Percentiles rank a stretch among this genome's conserved stretches.
Conservation (phyloP, 37 sponge, comb jelly and placozoan genomes). For the Spongilla lacustris region DNA sequence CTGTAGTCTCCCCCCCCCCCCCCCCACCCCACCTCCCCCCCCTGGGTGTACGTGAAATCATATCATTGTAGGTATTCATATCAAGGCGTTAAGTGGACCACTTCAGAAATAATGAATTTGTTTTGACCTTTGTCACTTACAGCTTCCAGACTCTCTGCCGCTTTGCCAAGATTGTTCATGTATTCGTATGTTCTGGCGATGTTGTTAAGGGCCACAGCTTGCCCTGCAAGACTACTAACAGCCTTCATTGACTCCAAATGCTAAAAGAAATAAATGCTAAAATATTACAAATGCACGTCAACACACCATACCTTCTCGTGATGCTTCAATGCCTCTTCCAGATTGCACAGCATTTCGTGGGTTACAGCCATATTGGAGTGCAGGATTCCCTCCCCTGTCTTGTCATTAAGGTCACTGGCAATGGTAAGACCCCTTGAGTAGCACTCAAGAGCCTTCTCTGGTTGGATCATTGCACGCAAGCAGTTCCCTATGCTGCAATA, state of each 20-base stretch:
- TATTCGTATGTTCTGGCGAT: conserved; percentile 65
- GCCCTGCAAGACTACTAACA: conserved; percentile 41
- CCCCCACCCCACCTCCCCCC: no score
- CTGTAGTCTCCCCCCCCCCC: no score
- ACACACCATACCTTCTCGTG: conserved; percentile 61
- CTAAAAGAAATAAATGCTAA: conserved; percentile 4
- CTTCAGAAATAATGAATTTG: not conserved
- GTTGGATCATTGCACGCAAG: conserved; percentile 74
- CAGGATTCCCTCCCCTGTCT: conserved; percentile 66
- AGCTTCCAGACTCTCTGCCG: conserved; percentile 56
- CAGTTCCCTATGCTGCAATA: conserved; percentile 91
- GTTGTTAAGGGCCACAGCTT: conserved; percentile 71
- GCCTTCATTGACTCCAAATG: conserved; percentile 55
- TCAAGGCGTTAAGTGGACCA: not conserved
- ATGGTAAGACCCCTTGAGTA: conserved; percentile 65
- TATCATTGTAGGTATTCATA: not conserved
- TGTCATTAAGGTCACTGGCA: conserved; percentile 73
- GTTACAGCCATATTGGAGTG: conserved; percentile 69
- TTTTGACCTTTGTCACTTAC: conserved; percentile 23
- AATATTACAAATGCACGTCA: not conserved
- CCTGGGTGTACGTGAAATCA: no score
- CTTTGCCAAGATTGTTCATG: conserved; percentile 51
- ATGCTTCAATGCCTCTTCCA: conserved; percentile 63
- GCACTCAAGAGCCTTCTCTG: conserved; percentile 84
- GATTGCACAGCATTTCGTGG: conserved; percentile 72